Evolutionary conservation across 2,113 vertebrate genomes (phyloP).

Genomic region (Diphyllodes magnificus): DNA sequence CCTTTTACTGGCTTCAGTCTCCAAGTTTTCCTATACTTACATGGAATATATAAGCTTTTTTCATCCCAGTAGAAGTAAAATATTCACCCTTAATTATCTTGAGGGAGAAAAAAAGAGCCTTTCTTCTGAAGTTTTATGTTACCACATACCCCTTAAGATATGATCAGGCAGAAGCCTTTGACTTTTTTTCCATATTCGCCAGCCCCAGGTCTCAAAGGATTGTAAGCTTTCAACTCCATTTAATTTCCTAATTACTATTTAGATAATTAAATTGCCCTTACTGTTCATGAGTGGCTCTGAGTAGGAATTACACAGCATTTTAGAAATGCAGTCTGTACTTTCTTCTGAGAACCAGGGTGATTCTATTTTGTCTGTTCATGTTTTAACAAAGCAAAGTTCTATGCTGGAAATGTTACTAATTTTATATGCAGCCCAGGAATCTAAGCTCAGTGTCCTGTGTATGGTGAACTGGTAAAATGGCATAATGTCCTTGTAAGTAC

Average conservation of each 20-base stretch:
- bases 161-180: neutral
- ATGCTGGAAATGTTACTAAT: neutral
- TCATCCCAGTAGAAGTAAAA: neutral
- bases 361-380: neutral
- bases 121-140: neutral
- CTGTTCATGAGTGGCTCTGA: neutral
- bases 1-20: neutral
- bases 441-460: neutral
- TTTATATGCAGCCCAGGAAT: neutral
- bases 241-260: slow-evolving; percentile 40
- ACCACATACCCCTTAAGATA: neutral
- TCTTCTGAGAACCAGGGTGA: neutral
- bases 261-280: slow-evolving; percentile 2
- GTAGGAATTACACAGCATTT: neutral
- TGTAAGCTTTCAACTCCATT: neutral
- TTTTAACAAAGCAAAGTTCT: neutral
- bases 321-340: neutral
- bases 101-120: neutral
- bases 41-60: neutral
- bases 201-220: neutral
- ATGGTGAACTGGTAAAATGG: neutral
- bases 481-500: neutral
- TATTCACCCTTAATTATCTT: neutral
- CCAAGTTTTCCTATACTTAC: neutral
- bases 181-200: neutral